These are phyloP conservation scores for Automeris io DNA, from an alignment of 2,888 invertebrate genomes.

Conservation along the genomic window DNA sequence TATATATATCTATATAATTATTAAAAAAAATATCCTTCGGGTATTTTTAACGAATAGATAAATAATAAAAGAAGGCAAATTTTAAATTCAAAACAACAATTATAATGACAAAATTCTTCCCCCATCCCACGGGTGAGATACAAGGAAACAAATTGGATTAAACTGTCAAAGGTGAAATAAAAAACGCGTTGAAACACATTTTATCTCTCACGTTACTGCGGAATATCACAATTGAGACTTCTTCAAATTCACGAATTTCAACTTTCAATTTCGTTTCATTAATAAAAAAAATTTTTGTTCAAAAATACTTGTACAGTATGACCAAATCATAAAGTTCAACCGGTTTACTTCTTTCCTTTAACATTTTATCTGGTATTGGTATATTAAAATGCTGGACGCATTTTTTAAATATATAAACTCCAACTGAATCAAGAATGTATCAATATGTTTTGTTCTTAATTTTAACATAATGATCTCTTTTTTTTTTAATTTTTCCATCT, in stretches of 20 bases:
- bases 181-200: conserved; percentile 54
- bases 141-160: conserved; percentile 75
- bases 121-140: conserved; percentile 64
- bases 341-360: too few species aligned
- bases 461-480: too few species aligned
- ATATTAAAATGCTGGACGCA: too few species aligned
- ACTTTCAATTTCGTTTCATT: neutral
- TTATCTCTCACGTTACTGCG: conserved; percentile 57
- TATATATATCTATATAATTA: neutral
- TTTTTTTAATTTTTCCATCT: too few species aligned
- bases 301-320: too few species aligned
- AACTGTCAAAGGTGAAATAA: conserved; percentile 76
- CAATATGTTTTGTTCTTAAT: too few species aligned
- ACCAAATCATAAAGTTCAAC: too few species aligned
- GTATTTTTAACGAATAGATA: conserved; percentile 22
- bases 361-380: too few species aligned
- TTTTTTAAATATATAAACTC: too few species aligned
- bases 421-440: too few species aligned
- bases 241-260: conserved; percentile 20
- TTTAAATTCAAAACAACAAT: conserved; percentile 69
- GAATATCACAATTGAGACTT: conserved; percentile 41
- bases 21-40: conserved; percentile 17
- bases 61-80: conserved; percentile 44
- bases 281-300: too few species aligned
- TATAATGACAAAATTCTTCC: conserved; percentile 63